Conservation (phyloP, 2,888 invertebrate species). For the Yponomeuta malinellus region DNA sequence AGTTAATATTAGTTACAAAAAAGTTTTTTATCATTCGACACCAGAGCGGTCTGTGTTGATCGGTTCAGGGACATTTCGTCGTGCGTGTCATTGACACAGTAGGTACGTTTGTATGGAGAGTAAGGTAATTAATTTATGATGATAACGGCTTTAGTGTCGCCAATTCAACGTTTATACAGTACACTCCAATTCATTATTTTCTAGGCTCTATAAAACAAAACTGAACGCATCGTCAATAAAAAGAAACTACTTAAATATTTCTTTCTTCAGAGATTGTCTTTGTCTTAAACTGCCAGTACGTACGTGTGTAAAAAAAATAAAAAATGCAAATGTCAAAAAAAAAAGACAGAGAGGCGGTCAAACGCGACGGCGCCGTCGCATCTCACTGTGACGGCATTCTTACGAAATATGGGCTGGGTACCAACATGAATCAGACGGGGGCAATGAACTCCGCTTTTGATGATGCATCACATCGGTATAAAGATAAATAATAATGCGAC, state of each 20-base stretch:
- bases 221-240: neutral
- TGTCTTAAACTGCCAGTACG: no score
- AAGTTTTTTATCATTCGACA: conserved; percentile 15
- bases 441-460: conserved; percentile 41
- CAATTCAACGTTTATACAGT: neutral
- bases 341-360: neutral
- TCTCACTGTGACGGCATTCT: conserved; percentile 5
- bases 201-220: neutral
- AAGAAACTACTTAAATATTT: neutral
- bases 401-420: conserved; percentile 34
- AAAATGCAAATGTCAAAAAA: neutral
- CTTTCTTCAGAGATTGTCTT: neutral
- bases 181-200: neutral
- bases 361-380: neutral
- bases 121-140: neutral
- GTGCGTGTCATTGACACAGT: neutral
- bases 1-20: neutral
- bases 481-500: conserved; percentile 5
- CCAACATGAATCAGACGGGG: conserved; percentile 46
- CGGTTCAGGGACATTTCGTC: neutral
- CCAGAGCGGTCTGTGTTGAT: neutral
- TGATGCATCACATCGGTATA: conserved; percentile 14
- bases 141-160: neutral
- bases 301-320: neutral
- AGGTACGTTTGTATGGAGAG: neutral